Evolutionary conservation across 2,113 vertebrate species (phyloP).

Genomic region (Thunnus thynnus): DNA sequence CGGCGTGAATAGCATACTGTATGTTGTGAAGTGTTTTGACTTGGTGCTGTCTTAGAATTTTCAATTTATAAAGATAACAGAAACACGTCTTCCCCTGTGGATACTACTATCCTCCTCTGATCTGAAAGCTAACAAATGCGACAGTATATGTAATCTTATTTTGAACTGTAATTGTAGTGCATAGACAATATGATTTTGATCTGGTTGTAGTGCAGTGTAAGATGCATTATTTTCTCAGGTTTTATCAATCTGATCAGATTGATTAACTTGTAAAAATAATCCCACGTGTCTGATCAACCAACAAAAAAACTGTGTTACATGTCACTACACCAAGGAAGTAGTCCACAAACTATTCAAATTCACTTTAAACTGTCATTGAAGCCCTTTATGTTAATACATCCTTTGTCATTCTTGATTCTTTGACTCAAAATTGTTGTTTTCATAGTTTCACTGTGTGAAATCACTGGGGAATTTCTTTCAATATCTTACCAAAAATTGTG

Average conservation of each 20-base stretch:
- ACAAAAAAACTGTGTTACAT: neutral
- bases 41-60: neutral
- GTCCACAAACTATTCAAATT: neutral
- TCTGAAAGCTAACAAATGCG: slow-evolving; percentile 9
- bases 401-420: neutral
- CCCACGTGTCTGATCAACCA: neutral
- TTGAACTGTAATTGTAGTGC: neutral
- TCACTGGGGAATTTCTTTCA: too few species aligned
- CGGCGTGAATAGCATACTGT: neutral
- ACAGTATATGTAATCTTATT: neutral
- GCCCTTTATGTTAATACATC: neutral
- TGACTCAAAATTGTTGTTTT: neutral
- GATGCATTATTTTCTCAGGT: neutral
- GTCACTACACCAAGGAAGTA: neutral
- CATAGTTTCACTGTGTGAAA: neutral
- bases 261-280: neutral
- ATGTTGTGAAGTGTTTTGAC: neutral
- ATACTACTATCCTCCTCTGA: neutral
- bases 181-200: neutral
- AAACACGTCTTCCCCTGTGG: slow-evolving; percentile 4
- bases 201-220: neutral
- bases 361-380: neutral
- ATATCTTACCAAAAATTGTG: too few species aligned
- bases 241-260: neutral
- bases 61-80: neutral